These are phyloP conservation scores for Pogonognathellus flavescens DNA, from an alignment of 1,140 invertebrate species.

Conservation along the genomic window DNA sequence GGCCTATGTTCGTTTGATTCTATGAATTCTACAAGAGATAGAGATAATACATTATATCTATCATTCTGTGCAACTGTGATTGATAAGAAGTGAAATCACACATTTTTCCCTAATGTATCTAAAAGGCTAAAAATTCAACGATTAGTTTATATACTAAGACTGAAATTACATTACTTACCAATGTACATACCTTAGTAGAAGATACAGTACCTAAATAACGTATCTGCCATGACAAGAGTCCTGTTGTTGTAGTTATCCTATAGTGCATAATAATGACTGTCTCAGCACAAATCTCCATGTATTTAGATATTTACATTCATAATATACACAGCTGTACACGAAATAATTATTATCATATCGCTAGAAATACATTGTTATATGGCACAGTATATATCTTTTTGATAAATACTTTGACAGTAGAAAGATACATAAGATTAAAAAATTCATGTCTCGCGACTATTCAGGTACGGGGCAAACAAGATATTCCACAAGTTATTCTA, in stretches of 20 bases:
- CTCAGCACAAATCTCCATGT: no score
- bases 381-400: not conserved
- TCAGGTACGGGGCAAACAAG: not conserved
- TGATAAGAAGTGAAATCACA: slow-evolving; percentile 25
- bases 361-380: not conserved
- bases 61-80: not conserved
- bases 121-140: not conserved
- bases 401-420: not conserved
- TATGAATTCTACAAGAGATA: slow-evolving; percentile 10
- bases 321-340: no score
- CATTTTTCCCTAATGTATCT: slow-evolving; percentile 12
- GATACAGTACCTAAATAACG: not conserved
- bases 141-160: not conserved
- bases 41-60: not conserved
- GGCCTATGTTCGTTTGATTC: not conserved
- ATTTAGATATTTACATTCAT: no score
- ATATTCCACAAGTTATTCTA: not conserved
- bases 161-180: not conserved
- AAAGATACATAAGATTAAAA: slow-evolving; percentile 13
- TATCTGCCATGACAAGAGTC: no score
- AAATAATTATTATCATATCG: not conserved
- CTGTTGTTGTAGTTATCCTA: no score
- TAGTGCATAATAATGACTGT: no score
- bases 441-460: not conserved
- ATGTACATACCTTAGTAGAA: not conserved